phyloP scores from a whole-genome alignment of 2,797 vertebrate genomes.

The Anguilla obscura region DNA sequence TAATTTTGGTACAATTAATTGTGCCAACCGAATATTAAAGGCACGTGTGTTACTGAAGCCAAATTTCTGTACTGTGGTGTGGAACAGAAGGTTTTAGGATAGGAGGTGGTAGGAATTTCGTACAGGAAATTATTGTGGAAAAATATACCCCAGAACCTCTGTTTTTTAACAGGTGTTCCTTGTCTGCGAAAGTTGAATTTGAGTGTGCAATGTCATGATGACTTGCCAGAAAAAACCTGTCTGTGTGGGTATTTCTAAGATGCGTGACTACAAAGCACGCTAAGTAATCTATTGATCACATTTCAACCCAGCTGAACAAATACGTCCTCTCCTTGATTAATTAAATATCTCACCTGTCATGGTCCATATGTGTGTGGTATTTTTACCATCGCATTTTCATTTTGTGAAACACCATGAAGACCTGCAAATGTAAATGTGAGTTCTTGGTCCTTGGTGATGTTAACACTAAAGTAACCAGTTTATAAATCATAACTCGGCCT shows the following conservation, averaged over 20 bases:
- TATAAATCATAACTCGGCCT: neutral
- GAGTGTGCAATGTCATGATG: neutral
- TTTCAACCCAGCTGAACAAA: neutral
- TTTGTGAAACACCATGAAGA: neutral
- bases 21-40: neutral
- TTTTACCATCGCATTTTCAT: neutral
- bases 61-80: neutral
- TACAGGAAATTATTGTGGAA: constrained; percentile 14
- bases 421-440: neutral
- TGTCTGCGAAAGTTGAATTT: neutral
- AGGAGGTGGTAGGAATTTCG: neutral
- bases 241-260: neutral
- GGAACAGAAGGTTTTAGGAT: neutral
- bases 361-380: neutral
- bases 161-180: constrained; percentile 7
- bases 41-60: neutral
- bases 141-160: neutral
- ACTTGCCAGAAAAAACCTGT: constrained; percentile 3
- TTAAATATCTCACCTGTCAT: neutral
- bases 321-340: neutral
- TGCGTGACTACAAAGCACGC: neutral
- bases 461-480: neutral
- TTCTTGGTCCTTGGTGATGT: neutral
- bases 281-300: neutral
- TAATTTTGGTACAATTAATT: neutral